Evolutionary conservation across 2,888 invertebrate genomes (phyloP), one percentile per base, ranked within the genome.

Genomic region (Melinopterus prodromus): DNA sequence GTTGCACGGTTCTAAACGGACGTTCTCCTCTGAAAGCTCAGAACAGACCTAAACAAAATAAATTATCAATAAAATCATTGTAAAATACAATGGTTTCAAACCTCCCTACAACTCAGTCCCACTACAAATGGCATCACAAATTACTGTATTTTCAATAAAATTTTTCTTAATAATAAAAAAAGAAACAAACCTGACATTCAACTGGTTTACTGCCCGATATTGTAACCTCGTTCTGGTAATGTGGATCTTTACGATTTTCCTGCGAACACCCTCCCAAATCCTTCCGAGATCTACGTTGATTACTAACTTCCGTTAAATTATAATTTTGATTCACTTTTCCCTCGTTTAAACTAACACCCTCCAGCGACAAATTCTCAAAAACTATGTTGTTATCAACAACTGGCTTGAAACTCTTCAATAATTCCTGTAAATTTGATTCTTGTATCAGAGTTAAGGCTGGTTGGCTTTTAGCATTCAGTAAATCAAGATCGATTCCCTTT

Each of bases 1-100:
- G 77, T 92, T 92, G 87, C 96, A 96, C 0, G 96, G 95, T 85
- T 94, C 93, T 85, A 96, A 92, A 78, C 90, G 90, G 4, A 95
- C 93, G 84, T 91, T 91, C 81, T 93, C 90, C 82, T 91, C 91
- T 4, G 93, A 91, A 74, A 92, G 88, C 86, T 95, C 95, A 70
- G 93, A 93, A 87, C 96, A 96, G 5, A 53, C 53, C 53, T 53
- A 12, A 53, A 53, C 9, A 53, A 53, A 53, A 12, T 53, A 53
- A 53, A 26, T 2, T 26, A 26, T 26, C 26, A 26, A 26, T 26
- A 26, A 26, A 26, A 26, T 26, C 26, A n/a, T n/a, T n/a, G 26
- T 26, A 26, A 26, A 26, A 26, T 26, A 26, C 1, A 26, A 3
- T 26, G 26, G 26, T 26, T 26, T 26, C 26, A 26, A 26, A 26